These are phyloP conservation scores for Neoascia interrupta DNA, from an alignment of 2,888 invertebrate genomes.

Conservation along the genomic window DNA sequence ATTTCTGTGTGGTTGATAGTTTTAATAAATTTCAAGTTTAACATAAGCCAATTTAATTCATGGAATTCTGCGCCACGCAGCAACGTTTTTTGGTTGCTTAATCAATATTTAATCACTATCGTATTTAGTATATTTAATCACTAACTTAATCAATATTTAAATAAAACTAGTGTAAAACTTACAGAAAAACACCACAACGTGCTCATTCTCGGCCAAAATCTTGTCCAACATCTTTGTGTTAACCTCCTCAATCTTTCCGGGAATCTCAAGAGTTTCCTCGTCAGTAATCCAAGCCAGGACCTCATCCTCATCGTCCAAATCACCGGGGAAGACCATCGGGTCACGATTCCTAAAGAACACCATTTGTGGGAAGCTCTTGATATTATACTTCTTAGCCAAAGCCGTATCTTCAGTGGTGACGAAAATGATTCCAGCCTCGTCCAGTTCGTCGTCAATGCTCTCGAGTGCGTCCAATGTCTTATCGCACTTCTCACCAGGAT, in stretches of 20 bases:
- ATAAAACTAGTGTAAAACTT: conserved; percentile 80
- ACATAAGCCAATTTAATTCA: too few relatives aligned
- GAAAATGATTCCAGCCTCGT: conserved; percentile 95
- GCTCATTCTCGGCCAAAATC: conserved; percentile 91
- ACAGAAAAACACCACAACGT: conserved; percentile 96
- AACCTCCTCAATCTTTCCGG: conserved; percentile 95
- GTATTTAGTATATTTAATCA: too few relatives aligned
- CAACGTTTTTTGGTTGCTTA: too few relatives aligned
- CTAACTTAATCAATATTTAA: background rate
- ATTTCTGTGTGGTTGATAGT: too few relatives aligned
- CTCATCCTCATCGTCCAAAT: conserved; percentile 94
- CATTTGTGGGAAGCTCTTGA: conserved; percentile 91
- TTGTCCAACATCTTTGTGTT: conserved; percentile 94
- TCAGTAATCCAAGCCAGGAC: conserved; percentile 95
- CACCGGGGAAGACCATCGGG: conserved; percentile 90
- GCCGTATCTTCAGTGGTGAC: conserved; percentile 93
- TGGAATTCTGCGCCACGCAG: too few relatives aligned
- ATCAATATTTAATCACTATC: too few relatives aligned
- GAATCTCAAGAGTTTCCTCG: conserved; percentile 93
- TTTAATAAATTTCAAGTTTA: too few relatives aligned
- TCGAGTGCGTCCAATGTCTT: conserved; percentile 91
- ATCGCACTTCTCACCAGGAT: conserved; percentile 92
- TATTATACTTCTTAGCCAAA: conserved; percentile 91
- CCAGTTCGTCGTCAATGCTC: conserved; percentile 95
- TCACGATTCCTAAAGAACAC: conserved; percentile 96